phyloP scores from a whole-genome alignment of 2,113 vertebrate species.

The Tamias sibiricus region DNA sequence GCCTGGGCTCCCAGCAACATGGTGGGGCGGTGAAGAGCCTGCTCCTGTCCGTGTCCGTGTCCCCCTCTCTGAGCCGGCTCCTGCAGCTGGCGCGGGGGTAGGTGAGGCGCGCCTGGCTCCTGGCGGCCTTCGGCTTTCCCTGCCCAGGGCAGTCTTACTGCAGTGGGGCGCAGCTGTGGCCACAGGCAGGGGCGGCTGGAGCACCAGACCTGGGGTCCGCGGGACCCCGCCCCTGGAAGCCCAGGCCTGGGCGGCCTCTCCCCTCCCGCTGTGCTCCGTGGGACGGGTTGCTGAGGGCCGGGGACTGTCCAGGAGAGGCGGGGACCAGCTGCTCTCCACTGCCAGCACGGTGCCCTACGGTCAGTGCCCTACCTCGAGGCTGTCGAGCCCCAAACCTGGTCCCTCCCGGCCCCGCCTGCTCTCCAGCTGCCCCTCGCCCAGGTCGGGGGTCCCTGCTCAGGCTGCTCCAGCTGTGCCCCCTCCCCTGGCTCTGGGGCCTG shows the following conservation, averaged over 20 bases:
- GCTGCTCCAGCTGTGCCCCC: not conserved
- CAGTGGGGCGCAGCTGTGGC: fast-evolving
- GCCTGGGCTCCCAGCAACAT: fast-evolving
- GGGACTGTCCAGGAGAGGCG: not conserved
- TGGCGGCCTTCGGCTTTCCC: not conserved
- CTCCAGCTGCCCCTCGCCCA: not conserved
- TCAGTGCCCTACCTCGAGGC: too few species aligned
- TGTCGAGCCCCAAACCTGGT: not conserved
- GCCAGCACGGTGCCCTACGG: fast-evolving
- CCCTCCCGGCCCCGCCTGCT: not conserved
- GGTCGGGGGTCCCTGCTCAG: fast-evolving
- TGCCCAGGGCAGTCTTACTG: fast-evolving
- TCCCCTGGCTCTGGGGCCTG: not conserved
- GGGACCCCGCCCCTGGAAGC: not conserved
- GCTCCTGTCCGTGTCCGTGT: fast-evolving
- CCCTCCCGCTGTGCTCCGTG: not conserved
- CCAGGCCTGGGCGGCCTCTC: not conserved
- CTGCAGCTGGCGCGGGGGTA: not conserved
- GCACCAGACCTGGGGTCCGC: not conserved
- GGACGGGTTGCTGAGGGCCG: fast-evolving
- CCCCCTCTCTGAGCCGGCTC: not conserved
- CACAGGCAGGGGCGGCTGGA: not conserved
- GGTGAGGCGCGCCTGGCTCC: fast-evolving
- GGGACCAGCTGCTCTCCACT: not conserved
- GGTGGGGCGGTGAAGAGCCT: fast-evolving